Evolutionary conservation across 2,888 invertebrate species (phyloP), one percentile per base, ranked within the genome.

Genomic region (Troglohyphantes excavatus): DNA sequence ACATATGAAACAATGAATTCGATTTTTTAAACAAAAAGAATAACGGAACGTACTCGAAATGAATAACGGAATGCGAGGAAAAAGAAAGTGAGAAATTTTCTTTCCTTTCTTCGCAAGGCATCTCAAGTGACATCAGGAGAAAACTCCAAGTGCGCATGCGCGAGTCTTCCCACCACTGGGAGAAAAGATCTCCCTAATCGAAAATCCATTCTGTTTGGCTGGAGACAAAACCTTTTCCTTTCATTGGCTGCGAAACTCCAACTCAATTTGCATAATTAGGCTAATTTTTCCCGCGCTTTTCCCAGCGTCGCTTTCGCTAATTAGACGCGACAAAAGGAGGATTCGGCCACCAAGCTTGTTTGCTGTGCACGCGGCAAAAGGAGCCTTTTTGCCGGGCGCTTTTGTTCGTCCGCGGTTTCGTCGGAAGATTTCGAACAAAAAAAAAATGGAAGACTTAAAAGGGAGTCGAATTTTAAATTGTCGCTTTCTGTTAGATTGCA

Each of bases 211-310:
- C 79, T 73, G 73, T 67, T 87, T 29, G 17, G 87, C 5, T 39
- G 46, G 39, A 70, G 63, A 67, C 78, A 70, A 82, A 84, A 75
- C 84, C 43, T 87, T 87, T 87, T 87, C 87, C 73, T 81, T 87
- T 87, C 81, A 81, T 73, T 67, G 79, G 87, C 67, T 65, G 46
- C 65, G 67, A 81, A 87, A 87, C 79, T 87, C 43, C 46, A 26
- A 23, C 76, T 26, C 26, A 53, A 87, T 87, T 81, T 87, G 73
- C 81, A 87, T 81, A 87, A 87, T 87, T 87, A 87, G 33, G 87
- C 81, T 87, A 63, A 81, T 81, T 87, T 81, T 81, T 81, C 19
- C 65, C 81, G 81, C 46, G 73, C 73, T 87, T 81, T 81, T 81
- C 19, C 65, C 23, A 29, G 65, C 72, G 72, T 29, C 63, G 29